phyloP scores from a whole-genome alignment of 2,888 invertebrate species.

The Polyommatus icarus region DNA sequence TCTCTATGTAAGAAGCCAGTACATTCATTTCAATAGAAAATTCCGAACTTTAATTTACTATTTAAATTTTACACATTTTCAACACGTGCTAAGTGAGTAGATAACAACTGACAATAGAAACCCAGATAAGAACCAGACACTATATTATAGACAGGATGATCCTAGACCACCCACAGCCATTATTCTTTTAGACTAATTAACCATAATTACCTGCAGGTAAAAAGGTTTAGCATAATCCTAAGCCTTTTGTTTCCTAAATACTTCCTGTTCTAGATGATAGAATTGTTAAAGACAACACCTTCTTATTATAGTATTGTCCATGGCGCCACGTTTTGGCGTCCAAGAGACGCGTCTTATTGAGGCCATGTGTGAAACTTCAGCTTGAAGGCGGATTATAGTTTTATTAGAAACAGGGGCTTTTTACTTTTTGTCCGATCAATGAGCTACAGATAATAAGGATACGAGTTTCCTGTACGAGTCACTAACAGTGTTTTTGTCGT shows the following conservation, averaged over 20 bases:
- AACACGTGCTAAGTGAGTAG: not conserved
- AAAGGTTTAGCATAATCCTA: not conserved
- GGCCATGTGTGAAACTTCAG: conserved; percentile 14
- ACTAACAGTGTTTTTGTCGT: not conserved
- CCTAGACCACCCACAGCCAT: not conserved
- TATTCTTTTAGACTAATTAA: not conserved
- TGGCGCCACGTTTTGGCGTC: conserved; percentile 5
- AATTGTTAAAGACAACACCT: conserved; percentile 1
- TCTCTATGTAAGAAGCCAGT: too few species aligned
- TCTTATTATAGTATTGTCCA: not conserved
- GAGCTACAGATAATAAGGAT: conserved; percentile 2
- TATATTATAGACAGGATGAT: not conserved
- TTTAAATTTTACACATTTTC: not conserved
- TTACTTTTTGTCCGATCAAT: conserved; percentile 11
- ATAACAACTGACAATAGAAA: not conserved
- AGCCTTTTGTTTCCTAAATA: conserved; percentile 2
- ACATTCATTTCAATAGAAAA: too few species aligned
- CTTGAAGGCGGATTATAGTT: conserved; percentile 16
- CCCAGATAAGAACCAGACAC: not conserved
- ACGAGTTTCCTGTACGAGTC: not conserved
- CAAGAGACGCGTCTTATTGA: not conserved
- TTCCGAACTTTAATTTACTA: not conserved
- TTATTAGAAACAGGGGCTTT: conserved; percentile 4
- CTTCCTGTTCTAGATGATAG: not conserved
- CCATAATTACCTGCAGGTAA: not conserved